A percentile compares a stretch with the other conserved stretches of the same genome.
Conservation (phyloP, 2,888 invertebrate species). For the Neoscelio sp. region DNA sequence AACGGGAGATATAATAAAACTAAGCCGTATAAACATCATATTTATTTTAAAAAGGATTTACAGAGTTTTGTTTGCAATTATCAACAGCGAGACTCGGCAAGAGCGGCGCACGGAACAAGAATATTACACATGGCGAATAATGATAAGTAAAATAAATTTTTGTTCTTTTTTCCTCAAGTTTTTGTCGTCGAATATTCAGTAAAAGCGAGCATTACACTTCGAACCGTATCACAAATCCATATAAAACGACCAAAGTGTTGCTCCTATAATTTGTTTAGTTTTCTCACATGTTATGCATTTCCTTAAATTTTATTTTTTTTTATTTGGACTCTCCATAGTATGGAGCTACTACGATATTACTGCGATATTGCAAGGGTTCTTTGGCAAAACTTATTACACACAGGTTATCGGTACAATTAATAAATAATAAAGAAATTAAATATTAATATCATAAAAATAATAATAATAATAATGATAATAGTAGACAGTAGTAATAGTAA, state of each 20-base stretch:
- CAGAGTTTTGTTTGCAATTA: conserved; percentile 82
- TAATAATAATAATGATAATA: conserved; percentile 70
- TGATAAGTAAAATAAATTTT: conserved; percentile 56
- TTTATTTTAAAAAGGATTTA: conserved; percentile 83
- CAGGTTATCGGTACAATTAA: conserved; percentile 81
- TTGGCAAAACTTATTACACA: conserved; percentile 83
- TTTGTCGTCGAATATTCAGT: conserved; percentile 57
- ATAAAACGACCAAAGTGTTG: conserved; percentile 26
- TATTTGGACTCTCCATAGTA: conserved; percentile 34
- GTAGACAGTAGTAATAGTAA: conserved; percentile 69
- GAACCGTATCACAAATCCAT: conserved; percentile 23
- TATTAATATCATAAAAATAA: conserved; percentile 73
- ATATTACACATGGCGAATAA: conserved; percentile 80
- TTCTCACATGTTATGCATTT: no score
- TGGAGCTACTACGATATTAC: conserved; percentile 67
- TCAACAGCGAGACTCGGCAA: conserved; percentile 82
- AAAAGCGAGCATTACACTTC: conserved; percentile 25
- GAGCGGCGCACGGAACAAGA: conserved; percentile 81
- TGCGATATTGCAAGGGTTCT: conserved; percentile 79
- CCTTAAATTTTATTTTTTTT: conserved; percentile 45
- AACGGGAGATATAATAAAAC: conserved; percentile 41
- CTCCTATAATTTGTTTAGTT: conserved; percentile 10
- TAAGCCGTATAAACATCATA: conserved; percentile 81
- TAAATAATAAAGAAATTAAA: conserved; percentile 82
- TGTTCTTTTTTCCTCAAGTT: conserved; percentile 35